A percentile compares a stretch with the other conserved stretches of the same genome.
Evolutionary conservation across 2,797 vertebrate genomes (phyloP).

Genomic region (Macroramphosus scolopax): DNA sequence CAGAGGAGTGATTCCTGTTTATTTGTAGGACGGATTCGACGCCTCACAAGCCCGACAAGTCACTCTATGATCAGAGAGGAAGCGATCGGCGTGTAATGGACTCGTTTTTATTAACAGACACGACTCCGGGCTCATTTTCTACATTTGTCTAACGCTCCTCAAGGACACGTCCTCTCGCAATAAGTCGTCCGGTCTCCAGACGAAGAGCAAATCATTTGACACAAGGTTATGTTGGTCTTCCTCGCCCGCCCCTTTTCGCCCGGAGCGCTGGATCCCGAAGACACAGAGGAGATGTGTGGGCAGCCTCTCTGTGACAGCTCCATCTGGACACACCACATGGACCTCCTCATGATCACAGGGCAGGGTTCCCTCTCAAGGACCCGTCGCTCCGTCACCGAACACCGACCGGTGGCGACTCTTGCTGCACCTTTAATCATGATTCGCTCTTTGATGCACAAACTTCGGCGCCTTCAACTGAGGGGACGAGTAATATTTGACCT

Average conservation of each 20-base stretch:
- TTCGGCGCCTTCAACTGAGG: no score
- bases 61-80: no score
- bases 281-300: conserved; percentile 44
- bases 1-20: no score
- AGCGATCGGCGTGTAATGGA: no score
- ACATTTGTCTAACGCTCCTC: conserved; percentile 31
- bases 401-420: conserved; percentile 42
- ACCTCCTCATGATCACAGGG: conserved; percentile 61
- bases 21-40: no score
- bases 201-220: conserved; percentile 47
- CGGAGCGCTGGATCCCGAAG: conserved; percentile 50
- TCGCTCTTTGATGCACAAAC: conserved; percentile 29
- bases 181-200: conserved; percentile 48
- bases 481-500: conserved; percentile 30
- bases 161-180: conserved; percentile 30
- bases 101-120: no score
- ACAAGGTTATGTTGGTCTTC: conserved; percentile 57
- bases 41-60: no score
- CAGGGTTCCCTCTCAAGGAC: conserved; percentile 56
- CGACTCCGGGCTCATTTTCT: no score
- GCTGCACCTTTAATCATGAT: conserved; percentile 35
- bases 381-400: conserved; percentile 28
- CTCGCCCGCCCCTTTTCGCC: conserved; percentile 36
- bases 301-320: conserved; percentile 65
- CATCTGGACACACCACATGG: conserved; percentile 64